These are phyloP conservation scores for Hedya salicella DNA, from an alignment of 2,888 invertebrate species.

Conservation along the genomic window DNA sequence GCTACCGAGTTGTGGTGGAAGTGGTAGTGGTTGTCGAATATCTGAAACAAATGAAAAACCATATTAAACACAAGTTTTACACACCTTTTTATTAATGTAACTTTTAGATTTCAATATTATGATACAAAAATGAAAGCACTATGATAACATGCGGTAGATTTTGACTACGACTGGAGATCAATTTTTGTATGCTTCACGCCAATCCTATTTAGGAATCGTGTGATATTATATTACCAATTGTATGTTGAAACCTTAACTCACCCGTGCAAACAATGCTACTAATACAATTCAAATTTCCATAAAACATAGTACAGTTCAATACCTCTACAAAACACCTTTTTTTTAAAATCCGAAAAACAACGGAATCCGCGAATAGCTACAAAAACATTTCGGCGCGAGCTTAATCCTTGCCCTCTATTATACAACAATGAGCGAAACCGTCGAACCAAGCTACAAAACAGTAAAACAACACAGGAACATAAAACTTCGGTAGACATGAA, in stretches of 20 bases:
- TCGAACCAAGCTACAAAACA: not conserved
- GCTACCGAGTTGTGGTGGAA: slow-evolving; percentile 92
- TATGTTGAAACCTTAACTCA: too few relatives aligned
- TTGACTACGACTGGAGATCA: too few relatives aligned
- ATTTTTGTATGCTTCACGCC: too few relatives aligned
- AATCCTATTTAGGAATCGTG: too few relatives aligned
- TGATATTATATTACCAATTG: too few relatives aligned
- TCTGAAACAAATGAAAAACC: slow-evolving; percentile 83
- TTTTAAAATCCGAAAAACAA: not conserved
- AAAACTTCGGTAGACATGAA: slow-evolving; percentile 26
- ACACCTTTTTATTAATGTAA: too few relatives aligned
- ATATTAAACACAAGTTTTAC: not conserved
- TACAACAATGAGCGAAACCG: slow-evolving; percentile 3
- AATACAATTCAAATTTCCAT: too few relatives aligned
- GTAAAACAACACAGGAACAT: slow-evolving; percentile 19
- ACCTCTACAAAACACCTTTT: not conserved
- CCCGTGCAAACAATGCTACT: too few relatives aligned
- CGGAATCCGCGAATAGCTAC: not conserved
- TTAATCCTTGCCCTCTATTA: not conserved
- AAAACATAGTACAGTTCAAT: not conserved
- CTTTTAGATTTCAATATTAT: too few relatives aligned
- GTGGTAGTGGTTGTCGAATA: slow-evolving; percentile 94
- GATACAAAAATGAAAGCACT: too few relatives aligned
- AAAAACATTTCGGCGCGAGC: not conserved
- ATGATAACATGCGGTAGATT: too few relatives aligned